Evolutionary conservation across 64 coral and sea anemone species (phyloP), one percentile per base, ranked within the genome.

Genomic region (Acropora yongei): DNA sequence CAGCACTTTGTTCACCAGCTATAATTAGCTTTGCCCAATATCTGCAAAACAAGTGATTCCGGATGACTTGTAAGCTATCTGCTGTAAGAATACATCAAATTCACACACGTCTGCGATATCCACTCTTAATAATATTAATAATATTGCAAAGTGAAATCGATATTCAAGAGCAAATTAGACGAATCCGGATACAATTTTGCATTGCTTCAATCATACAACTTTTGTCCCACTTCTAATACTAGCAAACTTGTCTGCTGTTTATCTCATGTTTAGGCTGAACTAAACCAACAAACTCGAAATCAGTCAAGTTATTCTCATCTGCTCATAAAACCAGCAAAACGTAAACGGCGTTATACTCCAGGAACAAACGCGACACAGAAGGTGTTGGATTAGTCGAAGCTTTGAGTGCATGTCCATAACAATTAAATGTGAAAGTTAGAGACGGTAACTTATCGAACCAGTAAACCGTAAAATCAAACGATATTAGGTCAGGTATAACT

Each of bases 11-110:
- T 47, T 4, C 44, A 5, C 30, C 5, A 4, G 41, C 61, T 85
- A 85, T 85, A 58, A 68, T 85, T 85, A 85, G 63, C 63, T 69
- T n/a, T 17, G 61, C 72, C 18, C 65, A 85, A 49, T 85, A 85
- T 72, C 63, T 7, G 45, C 47, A 65, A 85, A 85, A 71, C 16
- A 85, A 72, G 68, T 65, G 44, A 47, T 69, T 84, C 13, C 60
- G 66, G 45, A 71, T 55, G 65, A 72, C 82, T 85, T 69, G 47
- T 84, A 84, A 84, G 80, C 80, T 47, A 84, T 47, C 61, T 16
- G 80, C 68, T 85, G 68, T 30, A 84, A 47, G 42, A 14, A 68
- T 66, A 47, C 49, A 66, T 17, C 41, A 85, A 19, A 81, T 78
- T 47, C 65, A 71, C 65, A 2, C 57, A 84, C 45, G 41, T 84